Base-by-base conservation (phyloP, 64 coral and sea anemone species). In the Actinia equina region DNA sequence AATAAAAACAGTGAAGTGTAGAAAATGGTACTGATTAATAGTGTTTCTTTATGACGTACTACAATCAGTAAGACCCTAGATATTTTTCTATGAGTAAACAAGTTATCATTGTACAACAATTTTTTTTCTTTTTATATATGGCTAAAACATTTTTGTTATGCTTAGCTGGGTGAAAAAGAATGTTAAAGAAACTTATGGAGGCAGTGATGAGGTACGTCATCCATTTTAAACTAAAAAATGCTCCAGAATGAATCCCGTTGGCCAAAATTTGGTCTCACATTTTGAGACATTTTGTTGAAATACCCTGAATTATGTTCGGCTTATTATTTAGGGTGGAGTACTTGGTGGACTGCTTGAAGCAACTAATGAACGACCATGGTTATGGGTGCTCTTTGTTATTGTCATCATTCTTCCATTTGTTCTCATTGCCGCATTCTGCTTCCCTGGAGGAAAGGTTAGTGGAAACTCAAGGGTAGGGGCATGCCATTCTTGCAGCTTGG, bases 301-400 rank as follows among this genome's bases (percentile, higher is more conserved):
- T 74, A 17, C 17, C 3, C 17, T 49, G 7, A 52, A 52, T 81
- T 59, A 18, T 82, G 3, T 71, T 59, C 41, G 23, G n/a, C 2
- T 23, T 16, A 3, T 76, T 87, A 79, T 56, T 42, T 43, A 99
- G 97, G 89, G 90, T 51, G 91, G 93, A 46, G 86, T 99, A 25
- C 85, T 99, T 42, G 93, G 90, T 65, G 91, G 91, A 59, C 77
- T 99, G 41, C 85, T 99, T 82, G 97, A 95, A 5, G 97, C 97
- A 18, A 99, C 97, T 23, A 93, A 95, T 85, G 97, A 99, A 79
- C 82, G 97, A 17, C 97, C 97, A 53, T 99, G 97, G 97, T 83
- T 99, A 26, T 99, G 97, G 97, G 97, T 99, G 71, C 79, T 99
- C 86, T 99, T 94, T 91, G 88, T 95, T n/a, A 87, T 99, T 80